phyloP scores from a whole-genome alignment of 2,113 vertebrate species.

The Grallaria varia region DNA sequence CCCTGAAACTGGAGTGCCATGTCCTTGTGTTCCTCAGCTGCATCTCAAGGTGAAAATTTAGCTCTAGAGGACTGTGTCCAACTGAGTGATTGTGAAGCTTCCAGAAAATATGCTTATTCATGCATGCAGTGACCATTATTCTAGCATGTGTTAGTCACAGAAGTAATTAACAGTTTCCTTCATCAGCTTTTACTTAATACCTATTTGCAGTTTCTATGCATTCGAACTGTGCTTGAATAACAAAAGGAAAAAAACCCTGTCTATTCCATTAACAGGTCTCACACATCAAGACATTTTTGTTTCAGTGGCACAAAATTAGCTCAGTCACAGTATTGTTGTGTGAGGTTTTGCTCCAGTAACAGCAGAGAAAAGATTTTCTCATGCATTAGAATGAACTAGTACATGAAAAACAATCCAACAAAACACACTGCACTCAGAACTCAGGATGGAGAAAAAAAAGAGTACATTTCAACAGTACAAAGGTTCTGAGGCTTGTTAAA shows the following conservation, averaged over 20 bases:
- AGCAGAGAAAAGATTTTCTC: background rate
- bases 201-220: background rate
- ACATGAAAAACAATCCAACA: background rate
- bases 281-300: background rate
- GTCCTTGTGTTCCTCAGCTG: background rate
- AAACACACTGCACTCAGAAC: background rate
- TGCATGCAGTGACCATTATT: background rate
- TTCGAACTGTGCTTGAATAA: background rate
- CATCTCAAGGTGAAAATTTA: background rate
- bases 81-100: background rate
- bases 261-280: background rate
- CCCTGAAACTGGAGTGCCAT: background rate
- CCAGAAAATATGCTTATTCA: background rate
- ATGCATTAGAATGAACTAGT: background rate
- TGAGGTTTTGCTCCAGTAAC: background rate
- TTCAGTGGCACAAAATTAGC: background rate
- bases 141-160: background rate
- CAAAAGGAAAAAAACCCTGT: background rate
- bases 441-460: background rate
- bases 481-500: background rate
- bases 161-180: background rate
- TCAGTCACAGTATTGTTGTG: background rate
- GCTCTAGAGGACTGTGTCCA: background rate
- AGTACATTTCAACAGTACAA: background rate
- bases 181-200: background rate